These are phyloP conservation scores for Galerucella calmariensis DNA, from an alignment of 2,888 invertebrate genomes.

Conservation along the genomic window DNA sequence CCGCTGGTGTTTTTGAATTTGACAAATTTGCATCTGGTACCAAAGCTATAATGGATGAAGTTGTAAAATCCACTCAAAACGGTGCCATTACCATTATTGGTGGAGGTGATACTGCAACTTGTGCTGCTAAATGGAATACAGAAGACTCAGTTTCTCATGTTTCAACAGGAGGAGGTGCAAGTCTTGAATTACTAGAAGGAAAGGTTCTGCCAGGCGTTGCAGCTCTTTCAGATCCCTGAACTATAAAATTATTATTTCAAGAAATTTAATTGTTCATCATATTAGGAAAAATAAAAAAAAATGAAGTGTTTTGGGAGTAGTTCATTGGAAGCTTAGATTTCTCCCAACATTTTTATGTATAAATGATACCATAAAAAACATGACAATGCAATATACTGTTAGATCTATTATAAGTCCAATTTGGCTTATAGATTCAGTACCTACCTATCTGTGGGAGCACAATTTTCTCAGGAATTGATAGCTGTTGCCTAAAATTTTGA, in stretches of 20 bases:
- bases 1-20: conserved; percentile 98
- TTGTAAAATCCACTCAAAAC: conserved; percentile 85
- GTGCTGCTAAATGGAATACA: conserved; percentile 95
- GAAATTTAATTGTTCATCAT: too few relatives aligned
- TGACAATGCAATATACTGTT: too few relatives aligned
- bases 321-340: too few relatives aligned
- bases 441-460: too few relatives aligned
- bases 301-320: too few relatives aligned
- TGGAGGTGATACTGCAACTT: conserved; percentile 82
- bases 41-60: conserved; percentile 91
- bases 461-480: too few relatives aligned
- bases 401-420: too few relatives aligned
- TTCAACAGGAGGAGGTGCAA: conserved; percentile 94
- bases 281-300: too few relatives aligned
- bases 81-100: conserved; percentile 92
- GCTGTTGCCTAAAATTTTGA: too few relatives aligned
- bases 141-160: conserved; percentile 96
- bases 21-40: conserved; percentile 93
- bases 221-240: conserved; percentile 75
- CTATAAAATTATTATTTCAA: not conserved
- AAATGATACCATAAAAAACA: too few relatives aligned
- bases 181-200: conserved; percentile 90
- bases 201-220: conserved; percentile 87
- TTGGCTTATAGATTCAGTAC: too few relatives aligned
- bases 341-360: too few relatives aligned